These are phyloP conservation scores for Microctonus brassicae DNA, from an alignment of 2,888 invertebrate species.

Conservation along the genomic window DNA sequence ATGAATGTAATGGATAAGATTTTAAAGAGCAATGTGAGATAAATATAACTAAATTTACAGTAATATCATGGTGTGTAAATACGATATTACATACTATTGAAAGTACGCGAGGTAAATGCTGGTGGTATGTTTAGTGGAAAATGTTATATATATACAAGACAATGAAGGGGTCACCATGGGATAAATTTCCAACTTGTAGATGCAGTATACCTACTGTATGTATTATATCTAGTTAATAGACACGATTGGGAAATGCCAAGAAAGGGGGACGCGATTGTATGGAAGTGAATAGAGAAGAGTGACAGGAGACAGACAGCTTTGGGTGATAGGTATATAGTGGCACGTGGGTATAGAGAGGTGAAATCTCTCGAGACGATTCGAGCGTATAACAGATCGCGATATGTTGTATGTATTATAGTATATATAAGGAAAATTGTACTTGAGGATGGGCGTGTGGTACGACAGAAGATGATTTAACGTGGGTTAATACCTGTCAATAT, in stretches of 20 bases:
- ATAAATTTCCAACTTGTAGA: constrained; percentile 26
- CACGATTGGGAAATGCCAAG: not conserved
- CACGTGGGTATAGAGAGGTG: constrained; percentile 9
- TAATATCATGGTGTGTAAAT: too few relatives aligned
- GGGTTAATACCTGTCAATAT: constrained; percentile 59
- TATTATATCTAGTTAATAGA: not conserved
- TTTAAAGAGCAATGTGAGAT: not conserved
- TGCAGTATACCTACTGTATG: not conserved
- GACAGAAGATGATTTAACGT: constrained; percentile 63
- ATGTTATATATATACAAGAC: too few relatives aligned
- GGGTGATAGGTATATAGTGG: constrained; percentile 12
- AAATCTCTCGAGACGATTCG: constrained; percentile 19
- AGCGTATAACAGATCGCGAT: not conserved
- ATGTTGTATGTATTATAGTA: too few relatives aligned
- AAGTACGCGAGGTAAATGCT: not conserved
- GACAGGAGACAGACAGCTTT: constrained; percentile 47
- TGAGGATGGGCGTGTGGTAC: not conserved
- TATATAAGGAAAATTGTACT: not conserved
- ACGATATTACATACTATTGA: not conserved
- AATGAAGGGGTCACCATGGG: constrained; percentile 42
- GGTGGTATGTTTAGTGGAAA: too few relatives aligned
- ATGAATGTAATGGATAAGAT: not conserved
- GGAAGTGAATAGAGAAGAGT: constrained; percentile 40
- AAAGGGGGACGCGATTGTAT: constrained; percentile 43
- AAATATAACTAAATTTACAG: too few relatives aligned